phyloP scores from a whole-genome alignment of 2,888 invertebrate genomes.

The Xylocampa areola region DNA sequence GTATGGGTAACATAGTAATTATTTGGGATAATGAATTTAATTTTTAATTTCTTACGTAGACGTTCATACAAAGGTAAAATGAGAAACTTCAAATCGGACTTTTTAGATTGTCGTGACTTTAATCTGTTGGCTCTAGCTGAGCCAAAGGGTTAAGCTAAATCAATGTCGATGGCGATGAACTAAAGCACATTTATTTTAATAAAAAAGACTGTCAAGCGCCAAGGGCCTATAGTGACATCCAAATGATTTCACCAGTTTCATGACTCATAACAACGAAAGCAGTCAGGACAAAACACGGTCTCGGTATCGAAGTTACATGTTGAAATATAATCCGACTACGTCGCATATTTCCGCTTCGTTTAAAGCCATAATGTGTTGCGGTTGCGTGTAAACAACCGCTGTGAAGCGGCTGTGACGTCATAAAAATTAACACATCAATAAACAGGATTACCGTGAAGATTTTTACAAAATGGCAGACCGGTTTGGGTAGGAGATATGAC shows the following conservation, averaged over 20 bases:
- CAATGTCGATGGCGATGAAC: too few relatives aligned
- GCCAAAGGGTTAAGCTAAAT: too few relatives aligned
- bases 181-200: too few relatives aligned
- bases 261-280: constrained; percentile 18
- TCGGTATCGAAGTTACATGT: constrained; percentile 14
- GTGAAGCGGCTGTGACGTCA: constrained; percentile 40
- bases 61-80: too few relatives aligned
- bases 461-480: constrained; percentile 2
- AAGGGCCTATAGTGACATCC: too few relatives aligned
- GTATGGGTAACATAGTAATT: too few relatives aligned
- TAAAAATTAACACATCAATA: constrained; percentile 18
- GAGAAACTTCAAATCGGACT: too few relatives aligned
- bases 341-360: constrained; percentile 50
- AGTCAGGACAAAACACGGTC: constrained; percentile 1
- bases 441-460: constrained; percentile 12
- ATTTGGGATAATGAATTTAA: too few relatives aligned
- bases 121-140: too few relatives aligned
- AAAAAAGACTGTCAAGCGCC: too few relatives aligned
- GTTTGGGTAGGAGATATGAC: background rate
- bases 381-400: constrained; percentile 41
- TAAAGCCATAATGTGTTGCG: constrained; percentile 43
- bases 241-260: background rate
- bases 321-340: constrained; percentile 33
- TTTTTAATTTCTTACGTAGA: too few relatives aligned
- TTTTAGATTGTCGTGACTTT: too few relatives aligned